A percentile compares a stretch with the other conserved stretches of the same genome.
Evolutionary conservation across 2,888 invertebrate genomes (phyloP).

Genomic region (Ophonus ardosiacus): DNA sequence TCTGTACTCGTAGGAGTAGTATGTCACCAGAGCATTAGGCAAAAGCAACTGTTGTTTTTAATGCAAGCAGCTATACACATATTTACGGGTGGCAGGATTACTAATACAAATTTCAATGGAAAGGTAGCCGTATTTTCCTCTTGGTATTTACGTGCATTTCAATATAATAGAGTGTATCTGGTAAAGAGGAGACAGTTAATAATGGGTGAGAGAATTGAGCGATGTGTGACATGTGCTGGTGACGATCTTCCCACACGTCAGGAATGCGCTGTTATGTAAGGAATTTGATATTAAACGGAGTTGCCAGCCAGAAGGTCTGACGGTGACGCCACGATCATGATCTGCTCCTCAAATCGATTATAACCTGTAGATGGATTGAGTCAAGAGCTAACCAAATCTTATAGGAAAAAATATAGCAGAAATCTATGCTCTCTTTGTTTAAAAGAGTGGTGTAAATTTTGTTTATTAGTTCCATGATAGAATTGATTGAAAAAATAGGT

Average conservation of each 20-base stretch:
- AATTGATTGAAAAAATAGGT: no score
- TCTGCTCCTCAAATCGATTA: background rate
- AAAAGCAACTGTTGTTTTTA: no score
- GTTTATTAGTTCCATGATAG: no score
- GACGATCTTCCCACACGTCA: conserved; percentile 20
- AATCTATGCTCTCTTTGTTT: background rate
- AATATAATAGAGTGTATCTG: background rate
- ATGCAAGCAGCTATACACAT: no score
- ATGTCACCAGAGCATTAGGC: no score
- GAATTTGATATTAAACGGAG: conserved; percentile 34
- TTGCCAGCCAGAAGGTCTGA: background rate
- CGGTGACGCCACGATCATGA: background rate
- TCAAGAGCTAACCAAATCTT: background rate
- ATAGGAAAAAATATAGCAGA: background rate
- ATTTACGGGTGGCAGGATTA: no score
- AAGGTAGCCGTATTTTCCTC: background rate
- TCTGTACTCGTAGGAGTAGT: no score
- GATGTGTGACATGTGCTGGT: conserved; percentile 9
- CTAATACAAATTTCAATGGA: no score
- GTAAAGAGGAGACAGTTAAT: conserved; percentile 10
- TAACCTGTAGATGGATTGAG: background rate
- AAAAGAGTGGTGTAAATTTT: no score
- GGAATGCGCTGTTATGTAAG: conserved; percentile 13
- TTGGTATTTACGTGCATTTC: background rate
- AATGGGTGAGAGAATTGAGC: background rate